Percentiles rank a stretch among this genome's conserved stretches.
These are phyloP conservation scores for Mormyrus proboscirostris DNA, from an alignment of 2,797 vertebrate species.

Conservation along the genomic window DNA sequence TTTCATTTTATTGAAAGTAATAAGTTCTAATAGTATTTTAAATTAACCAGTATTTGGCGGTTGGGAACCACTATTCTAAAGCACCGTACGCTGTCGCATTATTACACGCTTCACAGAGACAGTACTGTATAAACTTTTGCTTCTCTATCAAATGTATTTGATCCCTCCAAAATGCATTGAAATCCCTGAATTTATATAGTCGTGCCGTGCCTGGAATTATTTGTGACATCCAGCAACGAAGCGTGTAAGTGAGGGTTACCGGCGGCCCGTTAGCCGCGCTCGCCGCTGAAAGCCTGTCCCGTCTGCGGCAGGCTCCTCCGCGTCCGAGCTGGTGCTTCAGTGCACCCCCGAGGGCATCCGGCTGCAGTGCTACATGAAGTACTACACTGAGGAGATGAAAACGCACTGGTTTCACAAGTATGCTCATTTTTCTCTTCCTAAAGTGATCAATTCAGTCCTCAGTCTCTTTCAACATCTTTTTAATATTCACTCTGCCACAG, in stretches of 20 bases:
- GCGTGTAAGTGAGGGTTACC: not conserved
- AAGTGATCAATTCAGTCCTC: not conserved
- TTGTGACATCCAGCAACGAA: not conserved
- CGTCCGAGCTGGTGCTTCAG: constrained; percentile 83
- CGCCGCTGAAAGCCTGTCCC: not conserved
- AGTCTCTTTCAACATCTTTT: not conserved
- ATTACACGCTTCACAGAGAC: not conserved
- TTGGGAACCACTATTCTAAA: not conserved
- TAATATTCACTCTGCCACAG: not conserved
- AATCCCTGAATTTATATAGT: not conserved
- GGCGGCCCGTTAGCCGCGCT: not conserved
- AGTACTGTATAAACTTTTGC: not conserved
- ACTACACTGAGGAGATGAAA: constrained; percentile 94
- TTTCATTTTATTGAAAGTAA: not conserved
- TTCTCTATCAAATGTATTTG: not conserved
- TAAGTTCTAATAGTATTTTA: not conserved
- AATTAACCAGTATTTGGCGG: not conserved
- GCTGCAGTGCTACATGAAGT: constrained; percentile 89
- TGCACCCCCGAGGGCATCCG: constrained; percentile 92
- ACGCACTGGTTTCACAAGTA: constrained; percentile 85
- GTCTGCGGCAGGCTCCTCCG: constrained; percentile 66
- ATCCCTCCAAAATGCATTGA: not conserved
- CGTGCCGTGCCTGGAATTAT: not conserved
- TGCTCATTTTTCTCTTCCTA: not conserved
- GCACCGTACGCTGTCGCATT: not conserved